Percentiles rank a stretch among this genome's conserved stretches.
These are phyloP conservation scores for Micromesistius poutassou DNA, from an alignment of 2,797 vertebrate species.

Conservation along the genomic window DNA sequence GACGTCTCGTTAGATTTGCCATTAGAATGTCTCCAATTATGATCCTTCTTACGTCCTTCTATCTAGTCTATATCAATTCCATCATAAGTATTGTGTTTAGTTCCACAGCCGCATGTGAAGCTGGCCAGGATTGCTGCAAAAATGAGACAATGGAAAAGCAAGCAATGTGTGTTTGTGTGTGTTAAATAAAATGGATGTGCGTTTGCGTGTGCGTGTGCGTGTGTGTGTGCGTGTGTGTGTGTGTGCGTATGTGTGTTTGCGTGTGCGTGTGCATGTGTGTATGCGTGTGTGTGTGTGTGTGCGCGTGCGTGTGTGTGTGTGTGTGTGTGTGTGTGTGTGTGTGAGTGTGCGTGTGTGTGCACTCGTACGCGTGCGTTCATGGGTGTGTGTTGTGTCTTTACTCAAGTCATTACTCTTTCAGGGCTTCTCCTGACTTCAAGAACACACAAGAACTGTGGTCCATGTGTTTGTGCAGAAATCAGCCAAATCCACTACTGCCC, in stretches of 20 bases:
- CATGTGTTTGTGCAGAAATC: constrained; percentile 59
- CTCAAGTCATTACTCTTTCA: not conserved
- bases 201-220: too few species aligned
- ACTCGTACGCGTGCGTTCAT: too few species aligned
- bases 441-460: constrained; percentile 46
- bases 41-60: not conserved
- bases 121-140: not conserved
- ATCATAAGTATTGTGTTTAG: not conserved
- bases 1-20: too few species aligned
- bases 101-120: not conserved
- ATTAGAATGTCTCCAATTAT: not conserved
- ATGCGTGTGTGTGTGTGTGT: not conserved
- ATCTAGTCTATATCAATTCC: not conserved
- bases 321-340: too few species aligned
- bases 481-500: constrained; percentile 53
- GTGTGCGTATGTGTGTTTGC: not conserved
- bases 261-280: too few species aligned
- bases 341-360: too few species aligned
- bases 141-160: not conserved
- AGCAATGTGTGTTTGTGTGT: not conserved
- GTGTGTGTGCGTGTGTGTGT: too few species aligned
- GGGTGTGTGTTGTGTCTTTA: not conserved
- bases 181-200: too few species aligned
- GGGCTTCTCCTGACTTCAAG: constrained; percentile 35
- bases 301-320: too few species aligned